Evolutionary conservation across 2,888 invertebrate species (phyloP), one percentile per base, ranked within the genome.

Genomic region (Nemotelus pantherinus): DNA sequence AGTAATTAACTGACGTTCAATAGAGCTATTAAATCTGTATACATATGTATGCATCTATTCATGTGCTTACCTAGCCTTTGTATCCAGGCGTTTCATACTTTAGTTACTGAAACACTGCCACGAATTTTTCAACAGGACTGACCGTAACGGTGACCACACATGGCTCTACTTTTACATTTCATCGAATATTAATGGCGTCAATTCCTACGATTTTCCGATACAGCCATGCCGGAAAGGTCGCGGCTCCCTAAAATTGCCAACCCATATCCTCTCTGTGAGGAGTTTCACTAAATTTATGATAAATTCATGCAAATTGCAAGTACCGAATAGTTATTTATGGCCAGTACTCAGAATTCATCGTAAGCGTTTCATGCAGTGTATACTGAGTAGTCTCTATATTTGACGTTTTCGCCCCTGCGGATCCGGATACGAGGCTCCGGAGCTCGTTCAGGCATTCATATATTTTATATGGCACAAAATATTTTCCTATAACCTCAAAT

Each of bases 251-350:
- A 44, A 58, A 72, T 39, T 72, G 57, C 58, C 58, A 47, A 44
- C 10, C 47, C 50, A 48, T 74, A 74, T 50, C 63, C 74, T 50
- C 58, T 60, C 48, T 74, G 44, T 55, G 60, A 48, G 63, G 39
- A 25, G 63, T 48, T 60, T 60, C 41, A 10, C 44, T 48, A 4
- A 77, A 77, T 77, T 77, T 77, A 77, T 77, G 76, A 77, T 77
- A 77, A 77, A 77, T 77, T 77, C 67, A 77, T 77, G 76, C 58
- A 77, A 77, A 77, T 77, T 68, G 67, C 65, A 76, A 74, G 58
- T 63, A 74, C 74, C 75, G 4, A 55, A 76, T 65, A 65, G 65
- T 76, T 76, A 76, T 76, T 76, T 76, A 76, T 76, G 53, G 65
- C 55, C n/a, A 76, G 39, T 76, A 67, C 47, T 65, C 60, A 63